Percentiles rank a stretch among this genome's conserved stretches.
These are phyloP conservation scores for Plemyria rubiginata DNA, from an alignment of 2,888 invertebrate species.

Conservation along the genomic window DNA sequence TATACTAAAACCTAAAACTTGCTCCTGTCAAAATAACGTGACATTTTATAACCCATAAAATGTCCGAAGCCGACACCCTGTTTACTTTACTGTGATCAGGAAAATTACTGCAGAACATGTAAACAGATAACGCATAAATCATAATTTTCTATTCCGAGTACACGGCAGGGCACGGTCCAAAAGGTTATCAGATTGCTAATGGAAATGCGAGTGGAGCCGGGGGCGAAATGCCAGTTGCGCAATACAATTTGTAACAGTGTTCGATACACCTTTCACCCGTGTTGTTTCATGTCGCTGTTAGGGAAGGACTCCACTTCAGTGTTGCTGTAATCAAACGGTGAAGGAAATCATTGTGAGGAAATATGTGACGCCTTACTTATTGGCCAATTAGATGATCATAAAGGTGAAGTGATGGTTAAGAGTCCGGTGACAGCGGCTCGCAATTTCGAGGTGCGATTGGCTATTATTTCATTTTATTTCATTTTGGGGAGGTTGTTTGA, in stretches of 20 bases:
- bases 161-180: constrained; percentile 23
- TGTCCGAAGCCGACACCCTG: background rate
- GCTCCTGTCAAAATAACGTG: no score
- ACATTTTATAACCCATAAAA: background rate
- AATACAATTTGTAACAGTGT: constrained; percentile 40
- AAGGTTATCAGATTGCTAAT: constrained; percentile 32
- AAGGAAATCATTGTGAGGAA: no score
- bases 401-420: no score
- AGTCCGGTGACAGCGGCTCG: no score
- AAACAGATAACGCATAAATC: constrained; percentile 37
- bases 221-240: constrained; percentile 39
- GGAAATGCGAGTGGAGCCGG: constrained; percentile 26
- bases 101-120: constrained; percentile 11
- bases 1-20: background rate
- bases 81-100: background rate
- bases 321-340: no score
- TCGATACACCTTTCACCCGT: constrained; percentile 35
- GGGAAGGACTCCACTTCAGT: no score
- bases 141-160: constrained; percentile 28
- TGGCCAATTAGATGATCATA: no score
- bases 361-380: no score
- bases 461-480: no score
- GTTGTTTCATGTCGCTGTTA: background rate
- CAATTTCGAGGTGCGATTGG: no score
- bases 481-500: no score